These are phyloP conservation scores for Tachina lurida DNA, from an alignment of 2,888 invertebrate genomes.

Conservation along the genomic window DNA sequence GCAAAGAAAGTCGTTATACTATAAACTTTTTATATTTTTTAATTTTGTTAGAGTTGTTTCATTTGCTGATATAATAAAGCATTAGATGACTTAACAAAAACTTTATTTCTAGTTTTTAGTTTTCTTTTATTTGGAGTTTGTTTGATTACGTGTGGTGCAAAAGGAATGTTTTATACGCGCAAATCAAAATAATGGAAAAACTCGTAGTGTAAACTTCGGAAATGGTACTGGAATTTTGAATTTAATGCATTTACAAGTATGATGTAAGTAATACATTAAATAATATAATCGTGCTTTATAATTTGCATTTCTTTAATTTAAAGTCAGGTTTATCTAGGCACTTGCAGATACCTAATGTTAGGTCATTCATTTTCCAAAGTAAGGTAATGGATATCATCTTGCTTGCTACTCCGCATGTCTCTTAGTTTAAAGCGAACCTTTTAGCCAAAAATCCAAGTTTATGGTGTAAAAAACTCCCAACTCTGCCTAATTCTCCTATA, in stretches of 20 bases:
- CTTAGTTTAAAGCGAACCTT: too few species aligned
- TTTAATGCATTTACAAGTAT: slow-evolving; percentile 22
- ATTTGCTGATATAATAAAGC: slow-evolving; percentile 53
- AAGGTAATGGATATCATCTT: too few species aligned
- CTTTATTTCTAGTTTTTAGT: slow-evolving; percentile 38
- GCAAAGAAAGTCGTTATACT: slow-evolving; percentile 38
- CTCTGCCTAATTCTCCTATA: too few species aligned
- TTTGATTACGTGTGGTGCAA: slow-evolving; percentile 68
- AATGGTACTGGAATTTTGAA: not conserved
- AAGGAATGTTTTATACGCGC: slow-evolving; percentile 3
- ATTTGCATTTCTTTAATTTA: not conserved
- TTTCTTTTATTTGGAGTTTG: slow-evolving; percentile 44
- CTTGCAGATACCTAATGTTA: too few species aligned
- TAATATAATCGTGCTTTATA: too few species aligned
- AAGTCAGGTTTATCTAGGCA: too few species aligned
- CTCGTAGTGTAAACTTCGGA: not conserved
- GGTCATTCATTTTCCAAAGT: too few species aligned
- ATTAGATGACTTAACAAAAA: slow-evolving; percentile 66
- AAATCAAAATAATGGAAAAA: slow-evolving; percentile 31
- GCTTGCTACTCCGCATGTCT: too few species aligned
- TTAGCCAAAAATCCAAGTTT: too few species aligned
- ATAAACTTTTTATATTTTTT: slow-evolving; percentile 33
- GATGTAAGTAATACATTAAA: too few species aligned
- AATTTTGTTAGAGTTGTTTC: slow-evolving; percentile 34
- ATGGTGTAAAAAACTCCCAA: too few species aligned